Evolutionary conservation across 2,888 invertebrate species (phyloP), one percentile per base, ranked within the genome.

Genomic region (Drosophila buzzatii): DNA sequence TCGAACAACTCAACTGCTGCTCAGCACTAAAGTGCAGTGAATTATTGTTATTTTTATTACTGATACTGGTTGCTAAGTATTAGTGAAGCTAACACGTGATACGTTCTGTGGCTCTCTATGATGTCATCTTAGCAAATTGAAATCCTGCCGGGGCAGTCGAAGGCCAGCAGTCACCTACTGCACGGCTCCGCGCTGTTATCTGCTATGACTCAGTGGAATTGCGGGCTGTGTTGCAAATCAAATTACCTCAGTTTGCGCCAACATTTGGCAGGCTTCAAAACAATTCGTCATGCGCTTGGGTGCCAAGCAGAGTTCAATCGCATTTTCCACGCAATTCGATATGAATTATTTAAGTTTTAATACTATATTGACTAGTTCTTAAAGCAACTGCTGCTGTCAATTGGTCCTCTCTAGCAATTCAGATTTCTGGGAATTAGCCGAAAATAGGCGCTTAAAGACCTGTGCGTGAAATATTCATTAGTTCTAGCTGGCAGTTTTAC

Each of bases 81-180:
- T 4, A 49, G 31, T 12, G 18, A 18, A 7, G 31, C 31, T 5
- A 33, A 12, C 33, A 33, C 7, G 12, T 27, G 51, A 33, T 33
- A 18, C 10, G 12, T 18, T 4, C 16, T 16, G 47, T 16, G 33
- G 18, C 33, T 3, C 12, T 53, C 57, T 35, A 74, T 85, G 87
- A 87, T 82, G 87, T 85, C 87, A 84, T 82, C 67, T 9, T 6
- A 5, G n/a, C 23, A 16, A 37, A 9, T 69, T 63, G 71, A 78
- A 82, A 70, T 69, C 61, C 73, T 81, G 72, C 53, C 69, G 39
- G 51, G 45, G 18, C 45, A 23, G 2, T 0, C 47, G 6, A 33
- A 31, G 49, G 49, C 49, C 31, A 49, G 42, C 45, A 41, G n/a
- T 44, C 12, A 53, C 37, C 45, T 14, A 18, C 5, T 9, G 23